Evolutionary conservation across 1,140 invertebrate species (phyloP).

Genomic region (Hydropsyche tenuis): DNA sequence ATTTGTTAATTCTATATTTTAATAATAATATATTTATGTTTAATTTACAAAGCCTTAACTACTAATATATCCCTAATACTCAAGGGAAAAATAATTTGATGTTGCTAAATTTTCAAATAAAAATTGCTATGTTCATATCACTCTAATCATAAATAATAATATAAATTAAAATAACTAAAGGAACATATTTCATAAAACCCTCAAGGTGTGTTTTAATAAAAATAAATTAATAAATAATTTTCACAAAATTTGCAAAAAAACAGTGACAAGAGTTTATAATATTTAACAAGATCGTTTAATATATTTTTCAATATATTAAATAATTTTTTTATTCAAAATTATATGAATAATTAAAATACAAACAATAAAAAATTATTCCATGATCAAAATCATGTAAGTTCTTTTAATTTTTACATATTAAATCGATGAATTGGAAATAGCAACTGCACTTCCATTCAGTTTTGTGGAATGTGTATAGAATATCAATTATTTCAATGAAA

Average conservation of each 20-base stretch:
- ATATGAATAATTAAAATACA: too few species aligned
- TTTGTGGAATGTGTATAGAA: too few species aligned
- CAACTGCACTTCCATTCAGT: too few species aligned
- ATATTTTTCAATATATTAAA: too few species aligned
- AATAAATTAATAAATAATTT: conserved; percentile 25
- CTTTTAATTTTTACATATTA: too few species aligned
- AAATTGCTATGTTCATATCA: conserved; percentile 17
- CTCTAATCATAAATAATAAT: conserved; percentile 37
- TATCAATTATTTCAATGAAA: too few species aligned
- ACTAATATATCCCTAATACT: conserved; percentile 3
- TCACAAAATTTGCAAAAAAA: not conserved
- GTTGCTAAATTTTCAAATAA: conserved; percentile 12
- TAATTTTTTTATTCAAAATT: too few species aligned
- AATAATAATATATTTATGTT: conserved; percentile 50
- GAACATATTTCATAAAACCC: conserved; percentile 43
- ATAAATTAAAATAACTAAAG: conserved; percentile 42
- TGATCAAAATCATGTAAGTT: too few species aligned
- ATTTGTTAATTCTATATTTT: conserved; percentile 48
- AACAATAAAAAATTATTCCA: too few species aligned
- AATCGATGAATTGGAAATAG: too few species aligned
- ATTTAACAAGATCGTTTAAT: not conserved
- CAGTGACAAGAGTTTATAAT: conserved; percentile 11
- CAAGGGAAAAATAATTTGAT: not conserved
- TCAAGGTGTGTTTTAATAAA: not conserved
- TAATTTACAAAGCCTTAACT: conserved; percentile 51